These are phyloP conservation scores for Limnephilus auricula DNA, from an alignment of 2,888 invertebrate species.

Conservation along the genomic window DNA sequence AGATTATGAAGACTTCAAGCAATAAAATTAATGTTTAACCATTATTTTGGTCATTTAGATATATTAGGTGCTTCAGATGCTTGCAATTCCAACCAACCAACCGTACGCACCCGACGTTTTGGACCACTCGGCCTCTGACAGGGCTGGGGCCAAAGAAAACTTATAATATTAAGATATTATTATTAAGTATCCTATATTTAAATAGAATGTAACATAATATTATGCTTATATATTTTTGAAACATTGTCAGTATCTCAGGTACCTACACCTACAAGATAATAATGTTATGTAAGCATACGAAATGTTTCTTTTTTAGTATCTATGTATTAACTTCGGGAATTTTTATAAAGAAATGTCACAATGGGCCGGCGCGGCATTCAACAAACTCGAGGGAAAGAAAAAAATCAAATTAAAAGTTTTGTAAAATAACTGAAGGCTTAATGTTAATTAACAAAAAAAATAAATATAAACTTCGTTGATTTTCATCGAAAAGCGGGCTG, in stretches of 20 bases:
- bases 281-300: background rate
- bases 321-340: background rate
- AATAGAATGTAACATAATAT: too few relatives aligned
- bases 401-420: constrained; percentile 26
- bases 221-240: background rate
- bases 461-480: constrained; percentile 19
- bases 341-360: background rate
- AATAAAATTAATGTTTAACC: too few relatives aligned
- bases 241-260: background rate
- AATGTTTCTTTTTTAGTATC: background rate
- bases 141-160: too few relatives aligned
- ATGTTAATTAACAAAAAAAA: constrained; percentile 11
- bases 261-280: background rate
- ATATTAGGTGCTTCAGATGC: too few relatives aligned
- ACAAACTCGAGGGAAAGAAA: background rate
- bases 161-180: too few relatives aligned
- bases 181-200: background rate
- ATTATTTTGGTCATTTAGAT: too few relatives aligned
- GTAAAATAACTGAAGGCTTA: constrained; percentile 23
- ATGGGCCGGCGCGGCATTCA: background rate
- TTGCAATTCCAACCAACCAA: too few relatives aligned
- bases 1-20: too few relatives aligned
- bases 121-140: too few relatives aligned
- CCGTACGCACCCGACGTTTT: too few relatives aligned
- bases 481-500: background rate